Percentiles rank a stretch among this genome's conserved stretches.
These are phyloP conservation scores for Noturus placidus DNA, from an alignment of 2,113 vertebrate genomes.

Conservation along the genomic window DNA sequence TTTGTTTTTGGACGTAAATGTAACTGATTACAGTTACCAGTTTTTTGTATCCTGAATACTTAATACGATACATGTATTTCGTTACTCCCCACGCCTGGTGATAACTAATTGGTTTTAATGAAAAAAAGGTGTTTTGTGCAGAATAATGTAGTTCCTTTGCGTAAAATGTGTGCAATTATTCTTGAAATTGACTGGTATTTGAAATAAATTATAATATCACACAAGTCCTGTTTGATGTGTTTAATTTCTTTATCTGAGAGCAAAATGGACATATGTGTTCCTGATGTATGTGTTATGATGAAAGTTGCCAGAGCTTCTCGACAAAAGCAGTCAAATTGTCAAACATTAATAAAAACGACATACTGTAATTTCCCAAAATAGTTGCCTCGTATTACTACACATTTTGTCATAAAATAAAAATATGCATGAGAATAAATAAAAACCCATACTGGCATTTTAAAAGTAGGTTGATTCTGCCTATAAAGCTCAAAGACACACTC, in stretches of 20 bases:
- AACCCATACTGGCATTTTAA: not conserved
- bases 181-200: not conserved
- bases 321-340: not conserved
- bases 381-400: not conserved
- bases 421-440: not conserved
- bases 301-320: not conserved
- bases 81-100: too few species aligned
- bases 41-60: too few species aligned
- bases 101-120: not conserved
- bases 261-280: not conserved
- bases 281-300: not conserved
- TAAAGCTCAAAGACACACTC: not conserved
- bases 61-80: too few species aligned
- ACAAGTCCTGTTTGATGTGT: not conserved
- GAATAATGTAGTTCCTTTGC: not conserved
- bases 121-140: not conserved
- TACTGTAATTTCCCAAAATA: not conserved
- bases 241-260: not conserved
- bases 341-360: not conserved
- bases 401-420: not conserved
- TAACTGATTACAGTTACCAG: too few species aligned
- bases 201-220: not conserved
- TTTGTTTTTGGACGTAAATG: too few species aligned
- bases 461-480: not conserved
- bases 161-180: not conserved